Base-by-base conservation (phyloP, 2,888 invertebrate genomes). In the Leptinotarsa peninsularis region DNA sequence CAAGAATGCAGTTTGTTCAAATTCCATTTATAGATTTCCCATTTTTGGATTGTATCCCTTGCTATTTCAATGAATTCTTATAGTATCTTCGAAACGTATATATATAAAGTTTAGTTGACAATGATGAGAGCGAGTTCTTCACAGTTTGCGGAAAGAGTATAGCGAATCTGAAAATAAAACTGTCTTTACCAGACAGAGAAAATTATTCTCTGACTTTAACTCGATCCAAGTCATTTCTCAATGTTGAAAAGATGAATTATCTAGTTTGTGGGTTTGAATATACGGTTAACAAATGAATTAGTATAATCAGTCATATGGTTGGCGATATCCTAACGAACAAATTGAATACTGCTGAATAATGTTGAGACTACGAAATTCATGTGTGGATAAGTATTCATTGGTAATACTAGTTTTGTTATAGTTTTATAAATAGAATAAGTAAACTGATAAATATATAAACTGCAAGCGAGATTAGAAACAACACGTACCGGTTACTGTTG, bases 111-210 rank as follows among this genome's bases (percentile, higher is more conserved):
- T 15, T 15, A 63, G 33, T 63, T 63, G 63, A 63, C 63, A 27
- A 33, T 63, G 63, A 63, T 33, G 58, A 58, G 14, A 4, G 17
- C 10, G 27, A 27, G 4, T 33, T 15, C 23, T 21, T 58, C 58
- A 13, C 56, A 33, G 63, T 4, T 27, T 33, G 27, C 33, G 63
- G 15, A 33, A 33, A 63, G 33, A 33, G 27, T 27, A 63, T 54
- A 49, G 15, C 27, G 27, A 43, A 43, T 43, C 67, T 67, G 27
- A 67, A 67, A 50, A 67, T 67, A 23, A 67, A 67, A 67, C 49
- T 49, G 49, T 14, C 49, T 50, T 23, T 43, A 10, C 52, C n/a
- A 52, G 17, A 43, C 2, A 2, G 0, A 43, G 43, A 43, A 43
- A 13, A 43, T 43, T 43, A 43, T 43, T 43, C 43, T 17, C 18